phyloP scores from a whole-genome alignment of 2,113 vertebrate genomes.

The Peromyscus leucopus region DNA sequence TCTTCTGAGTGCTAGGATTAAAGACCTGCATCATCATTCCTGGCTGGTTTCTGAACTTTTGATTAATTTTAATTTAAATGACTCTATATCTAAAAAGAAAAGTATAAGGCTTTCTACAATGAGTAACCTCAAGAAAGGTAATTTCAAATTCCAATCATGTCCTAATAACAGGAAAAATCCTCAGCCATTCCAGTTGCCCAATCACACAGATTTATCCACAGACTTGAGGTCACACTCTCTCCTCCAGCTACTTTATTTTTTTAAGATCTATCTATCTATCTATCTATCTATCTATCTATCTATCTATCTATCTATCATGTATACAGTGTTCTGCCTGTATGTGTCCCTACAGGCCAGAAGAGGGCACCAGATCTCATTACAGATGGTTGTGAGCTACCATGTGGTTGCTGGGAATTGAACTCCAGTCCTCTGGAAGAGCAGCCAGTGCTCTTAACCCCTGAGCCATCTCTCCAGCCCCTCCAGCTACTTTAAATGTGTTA shows the following conservation, averaged over 20 bases:
- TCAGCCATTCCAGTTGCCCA: not conserved
- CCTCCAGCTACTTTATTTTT: not conserved
- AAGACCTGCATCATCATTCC: not conserved
- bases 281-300: too few relatives aligned
- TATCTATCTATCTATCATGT: too few relatives aligned
- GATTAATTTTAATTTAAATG: conserved; percentile 45
- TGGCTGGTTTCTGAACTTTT: conserved; percentile 3
- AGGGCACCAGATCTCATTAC: too few relatives aligned
- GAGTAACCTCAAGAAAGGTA: not conserved
- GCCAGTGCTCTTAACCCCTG: too few relatives aligned
- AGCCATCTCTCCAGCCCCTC: too few relatives aligned
- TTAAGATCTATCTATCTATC: too few relatives aligned
- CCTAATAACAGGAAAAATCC: conserved; percentile 11
- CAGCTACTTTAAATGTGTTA: not conserved
- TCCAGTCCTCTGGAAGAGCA: too few relatives aligned
- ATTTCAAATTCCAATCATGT: not conserved
- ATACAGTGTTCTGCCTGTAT: too few relatives aligned
- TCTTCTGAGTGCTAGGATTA: not conserved
- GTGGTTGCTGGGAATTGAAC: too few relatives aligned
- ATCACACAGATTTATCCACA: not conserved
- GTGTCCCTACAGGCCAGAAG: too few relatives aligned
- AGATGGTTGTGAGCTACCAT: too few relatives aligned
- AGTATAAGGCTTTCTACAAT: not conserved
- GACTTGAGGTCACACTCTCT: not conserved
- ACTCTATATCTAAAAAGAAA: not conserved